Evolutionary conservation across 2,888 invertebrate species (phyloP).

Genomic region (Mechanitis messenoides): DNA sequence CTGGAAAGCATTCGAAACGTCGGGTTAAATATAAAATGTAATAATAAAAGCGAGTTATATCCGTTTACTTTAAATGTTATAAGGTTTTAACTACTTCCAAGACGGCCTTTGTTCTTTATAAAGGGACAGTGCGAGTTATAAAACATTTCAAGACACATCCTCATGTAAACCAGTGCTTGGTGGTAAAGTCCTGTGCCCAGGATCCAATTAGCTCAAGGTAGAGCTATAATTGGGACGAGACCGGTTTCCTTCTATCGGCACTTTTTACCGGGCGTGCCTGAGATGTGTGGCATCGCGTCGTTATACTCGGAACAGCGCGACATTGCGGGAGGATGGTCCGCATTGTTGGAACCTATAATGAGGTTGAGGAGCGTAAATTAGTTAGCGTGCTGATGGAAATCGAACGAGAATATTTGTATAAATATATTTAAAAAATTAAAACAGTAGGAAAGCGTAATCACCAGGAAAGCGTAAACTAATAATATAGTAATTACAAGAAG

Average conservation of each 20-base stretch:
- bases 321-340: slow-evolving; percentile 14
- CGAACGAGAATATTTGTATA: not conserved
- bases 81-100: too few species aligned
- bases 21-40: too few species aligned
- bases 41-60: too few species aligned
- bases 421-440: too few species aligned
- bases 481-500: too few species aligned
- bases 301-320: slow-evolving; percentile 19
- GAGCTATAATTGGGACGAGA: slow-evolving; percentile 53
- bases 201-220: slow-evolving; percentile 49
- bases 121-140: not conserved
- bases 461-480: too few species aligned
- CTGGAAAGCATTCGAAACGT: too few species aligned
- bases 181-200: slow-evolving; percentile 24
- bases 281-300: slow-evolving; percentile 30
- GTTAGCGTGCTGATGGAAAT: not conserved
- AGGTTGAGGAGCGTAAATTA: slow-evolving; percentile 20
- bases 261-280: slow-evolving; percentile 32
- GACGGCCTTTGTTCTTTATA: not conserved
- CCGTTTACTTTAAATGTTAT: too few species aligned
- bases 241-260: slow-evolving; percentile 42
- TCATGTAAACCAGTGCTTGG: slow-evolving; percentile 11
- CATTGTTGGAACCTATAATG: slow-evolving; percentile 20
- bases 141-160: slow-evolving; percentile 5
- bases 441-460: too few species aligned